phyloP scores from a whole-genome alignment of 2,113 vertebrate species.

The Siniperca knerii region DNA sequence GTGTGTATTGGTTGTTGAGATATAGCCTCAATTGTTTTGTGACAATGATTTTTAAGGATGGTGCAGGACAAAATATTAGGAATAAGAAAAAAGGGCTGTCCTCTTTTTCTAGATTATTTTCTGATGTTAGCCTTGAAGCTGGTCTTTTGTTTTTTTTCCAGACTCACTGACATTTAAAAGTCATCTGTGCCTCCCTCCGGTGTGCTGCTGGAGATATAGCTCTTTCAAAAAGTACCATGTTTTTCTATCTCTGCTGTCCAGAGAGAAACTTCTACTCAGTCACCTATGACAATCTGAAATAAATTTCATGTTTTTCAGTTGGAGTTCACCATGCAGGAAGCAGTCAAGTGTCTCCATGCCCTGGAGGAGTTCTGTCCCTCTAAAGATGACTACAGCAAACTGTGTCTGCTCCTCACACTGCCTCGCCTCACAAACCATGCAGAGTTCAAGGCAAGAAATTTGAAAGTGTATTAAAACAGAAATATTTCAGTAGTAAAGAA shows the following conservation, averaged over 20 bases:
- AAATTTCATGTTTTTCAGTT: conserved; percentile 80
- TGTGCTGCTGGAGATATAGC: not conserved
- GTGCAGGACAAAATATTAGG: not conserved
- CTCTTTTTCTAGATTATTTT: not conserved
- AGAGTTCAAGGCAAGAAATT: conserved; percentile 89
- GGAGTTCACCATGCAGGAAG: conserved; percentile 98
- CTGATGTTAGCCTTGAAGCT: not conserved
- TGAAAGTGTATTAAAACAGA: not conserved
- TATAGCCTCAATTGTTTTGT: not conserved
- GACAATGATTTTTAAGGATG: not conserved
- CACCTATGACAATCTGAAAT: not conserved
- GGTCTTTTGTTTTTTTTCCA: not conserved
- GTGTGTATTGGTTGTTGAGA: not conserved
- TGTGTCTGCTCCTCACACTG: conserved; percentile 96
- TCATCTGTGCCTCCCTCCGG: not conserved
- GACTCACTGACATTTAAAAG: conserved; percentile 13
- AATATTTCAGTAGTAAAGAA: not conserved
- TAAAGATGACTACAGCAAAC: conserved; percentile 97
- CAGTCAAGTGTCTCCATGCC: conserved; percentile 94
- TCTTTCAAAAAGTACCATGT: not conserved
- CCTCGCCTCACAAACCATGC: conserved; percentile 97
- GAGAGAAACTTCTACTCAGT: not conserved
- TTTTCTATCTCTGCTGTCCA: not conserved
- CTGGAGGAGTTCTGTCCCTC: conserved; percentile 95
- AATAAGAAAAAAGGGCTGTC: not conserved